Percentiles rank a stretch among this genome's conserved stretches.
Evolutionary conservation across 2,113 vertebrate genomes (phyloP).

Genomic region (Aepyceros melampus): DNA sequence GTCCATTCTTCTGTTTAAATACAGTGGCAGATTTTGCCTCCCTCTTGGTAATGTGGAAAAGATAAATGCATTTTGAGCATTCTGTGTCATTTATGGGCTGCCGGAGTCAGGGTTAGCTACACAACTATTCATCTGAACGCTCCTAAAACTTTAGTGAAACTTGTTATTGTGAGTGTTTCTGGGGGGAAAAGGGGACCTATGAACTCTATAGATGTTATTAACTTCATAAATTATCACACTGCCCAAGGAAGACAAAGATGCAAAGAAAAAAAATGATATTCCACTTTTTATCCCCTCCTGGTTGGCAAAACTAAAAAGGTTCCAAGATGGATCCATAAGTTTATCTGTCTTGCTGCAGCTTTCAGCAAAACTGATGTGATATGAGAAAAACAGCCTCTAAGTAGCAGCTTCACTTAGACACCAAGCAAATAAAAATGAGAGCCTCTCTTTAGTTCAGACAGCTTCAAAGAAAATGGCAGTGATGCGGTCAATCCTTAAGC

Average conservation of each 20-base stretch:
- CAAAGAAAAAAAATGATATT: constrained; percentile 44
- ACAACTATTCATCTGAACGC: neutral
- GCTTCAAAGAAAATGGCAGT: constrained; percentile 33
- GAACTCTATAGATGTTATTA: constrained; percentile 62
- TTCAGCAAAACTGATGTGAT: constrained; percentile 79
- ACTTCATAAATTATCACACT: constrained; percentile 65
- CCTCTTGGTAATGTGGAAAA: constrained; percentile 53
- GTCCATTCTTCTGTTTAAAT: constrained; percentile 64
- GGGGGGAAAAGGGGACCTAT: constrained; percentile 25
- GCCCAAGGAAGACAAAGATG: constrained; percentile 34
- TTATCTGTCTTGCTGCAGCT: constrained; percentile 80
- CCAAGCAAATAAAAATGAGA: constrained; percentile 75
- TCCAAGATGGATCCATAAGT: constrained; percentile 63
- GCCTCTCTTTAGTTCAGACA: constrained; percentile 69
- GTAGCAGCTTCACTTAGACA: constrained; percentile 76
- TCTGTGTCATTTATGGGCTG: constrained; percentile 37
- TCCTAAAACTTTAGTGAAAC: constrained; percentile 59
- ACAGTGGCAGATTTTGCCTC: constrained; percentile 56
- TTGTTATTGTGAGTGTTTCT: constrained; percentile 26
- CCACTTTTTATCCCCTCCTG: constrained; percentile 48
- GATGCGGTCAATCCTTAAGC: neutral
- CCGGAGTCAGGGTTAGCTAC: constrained; percentile 9
- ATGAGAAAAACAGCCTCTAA: constrained; percentile 77
- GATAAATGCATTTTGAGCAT: constrained; percentile 56
- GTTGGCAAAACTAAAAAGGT: neutral